These are phyloP conservation scores for Isotomurus palustris DNA, from an alignment of 2,888 invertebrate species.

Conservation along the genomic window DNA sequence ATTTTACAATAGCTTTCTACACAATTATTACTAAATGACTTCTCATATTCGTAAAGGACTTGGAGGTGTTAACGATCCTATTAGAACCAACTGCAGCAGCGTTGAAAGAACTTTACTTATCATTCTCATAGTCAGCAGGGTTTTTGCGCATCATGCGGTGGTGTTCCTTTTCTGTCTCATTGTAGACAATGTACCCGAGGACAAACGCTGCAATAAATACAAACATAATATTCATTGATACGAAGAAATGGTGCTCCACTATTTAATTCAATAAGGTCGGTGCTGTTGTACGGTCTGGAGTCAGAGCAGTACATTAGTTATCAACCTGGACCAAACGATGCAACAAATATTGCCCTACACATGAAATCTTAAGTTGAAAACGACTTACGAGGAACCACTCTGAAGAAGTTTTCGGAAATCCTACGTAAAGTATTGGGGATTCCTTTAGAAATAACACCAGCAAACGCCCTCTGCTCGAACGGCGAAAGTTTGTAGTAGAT, in stretches of 20 bases:
- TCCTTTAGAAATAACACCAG: conserved; percentile 69
- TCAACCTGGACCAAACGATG: neutral
- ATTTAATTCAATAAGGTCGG: too few relatives aligned
- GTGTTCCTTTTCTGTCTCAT: conserved; percentile 60
- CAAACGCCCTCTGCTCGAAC: conserved; percentile 81
- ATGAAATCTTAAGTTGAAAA: too few relatives aligned
- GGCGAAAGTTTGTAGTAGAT: conserved; percentile 79
- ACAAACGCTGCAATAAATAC: conserved; percentile 53
- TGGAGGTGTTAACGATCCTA: too few relatives aligned
- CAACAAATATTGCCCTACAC: neutral
- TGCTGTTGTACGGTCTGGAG: too few relatives aligned
- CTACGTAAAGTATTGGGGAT: conserved; percentile 73
- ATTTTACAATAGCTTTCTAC: too few relatives aligned
- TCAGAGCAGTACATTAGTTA: neutral
- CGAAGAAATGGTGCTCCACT: too few relatives aligned
- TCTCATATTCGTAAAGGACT: too few relatives aligned
- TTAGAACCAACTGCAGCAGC: neutral
- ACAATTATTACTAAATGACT: too few relatives aligned
- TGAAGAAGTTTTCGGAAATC: conserved; percentile 64
- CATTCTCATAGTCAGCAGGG: conserved; percentile 67
- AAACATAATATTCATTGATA: too few relatives aligned
- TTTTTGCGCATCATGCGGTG: conserved; percentile 60
- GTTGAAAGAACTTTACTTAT: conserved; percentile 56
- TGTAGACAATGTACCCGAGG: conserved; percentile 60
- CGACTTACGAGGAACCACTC: conserved; percentile 61